These are phyloP conservation scores for Glyphotaelius pellucidus DNA, from an alignment of 2,888 invertebrate genomes.

Conservation along the genomic window DNA sequence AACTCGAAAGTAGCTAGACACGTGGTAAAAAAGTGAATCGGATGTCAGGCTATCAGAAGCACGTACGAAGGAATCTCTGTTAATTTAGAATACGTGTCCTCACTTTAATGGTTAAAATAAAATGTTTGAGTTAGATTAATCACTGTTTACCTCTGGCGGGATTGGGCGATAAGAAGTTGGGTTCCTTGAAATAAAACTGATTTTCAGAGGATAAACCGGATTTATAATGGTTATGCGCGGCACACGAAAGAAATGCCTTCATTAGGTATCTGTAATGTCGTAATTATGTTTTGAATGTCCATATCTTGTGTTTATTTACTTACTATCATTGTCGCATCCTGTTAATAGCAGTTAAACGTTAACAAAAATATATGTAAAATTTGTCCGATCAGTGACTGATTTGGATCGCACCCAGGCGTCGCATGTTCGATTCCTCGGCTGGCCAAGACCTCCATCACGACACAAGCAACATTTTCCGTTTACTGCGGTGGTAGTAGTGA, in stretches of 20 bases:
- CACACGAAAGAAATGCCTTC: not conserved
- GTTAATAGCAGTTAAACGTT: not conserved
- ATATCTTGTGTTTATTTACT: not conserved
- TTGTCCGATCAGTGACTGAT: too few relatives aligned
- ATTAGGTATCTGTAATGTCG: not conserved
- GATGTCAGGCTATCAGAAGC: not conserved
- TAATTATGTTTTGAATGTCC: not conserved
- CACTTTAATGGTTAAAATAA: conserved; percentile 30
- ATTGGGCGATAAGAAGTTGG: conserved; percentile 4
- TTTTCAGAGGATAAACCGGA: conserved; percentile 8
- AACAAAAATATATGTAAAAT: too few relatives aligned
- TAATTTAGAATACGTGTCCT: conserved; percentile 18
- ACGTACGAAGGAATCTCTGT: conserved; percentile 31
- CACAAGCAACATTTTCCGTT: too few relatives aligned
- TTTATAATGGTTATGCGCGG: not conserved
- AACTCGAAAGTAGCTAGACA: not conserved
- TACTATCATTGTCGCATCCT: not conserved
- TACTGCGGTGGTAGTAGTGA: too few relatives aligned
- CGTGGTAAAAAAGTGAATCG: conserved; percentile 13
- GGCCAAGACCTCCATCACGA: too few relatives aligned
- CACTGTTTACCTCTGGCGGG: not conserved
- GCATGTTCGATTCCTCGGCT: too few relatives aligned
- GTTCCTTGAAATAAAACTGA: conserved; percentile 2
- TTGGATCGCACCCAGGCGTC: too few relatives aligned
- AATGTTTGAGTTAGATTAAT: conserved; percentile 40